phyloP scores from a whole-genome alignment of 37 sponge, comb jelly and placozoan genomes.

The Cladorhizidae sp. region DNA sequence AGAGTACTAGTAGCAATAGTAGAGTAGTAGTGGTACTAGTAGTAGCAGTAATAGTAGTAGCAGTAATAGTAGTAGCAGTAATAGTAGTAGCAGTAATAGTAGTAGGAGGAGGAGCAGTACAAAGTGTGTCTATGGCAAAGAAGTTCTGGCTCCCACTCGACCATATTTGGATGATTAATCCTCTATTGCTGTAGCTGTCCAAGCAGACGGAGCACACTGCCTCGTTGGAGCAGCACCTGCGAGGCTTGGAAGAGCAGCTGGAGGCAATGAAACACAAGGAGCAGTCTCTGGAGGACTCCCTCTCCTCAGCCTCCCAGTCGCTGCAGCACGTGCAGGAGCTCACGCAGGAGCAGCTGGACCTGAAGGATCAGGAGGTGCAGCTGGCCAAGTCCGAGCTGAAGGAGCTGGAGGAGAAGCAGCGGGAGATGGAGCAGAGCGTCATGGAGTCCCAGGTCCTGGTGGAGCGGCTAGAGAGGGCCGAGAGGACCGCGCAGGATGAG shows the following conservation, averaged over 20 bases:
- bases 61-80: too few species aligned
- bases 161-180: too few species aligned
- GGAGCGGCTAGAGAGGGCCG: constrained; percentile 11
- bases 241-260: neutral
- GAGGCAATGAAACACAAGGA: neutral
- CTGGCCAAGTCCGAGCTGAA: neutral
- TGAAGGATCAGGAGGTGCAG: constrained; percentile 15
- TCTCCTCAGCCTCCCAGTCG: neutral
- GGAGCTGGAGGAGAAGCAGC: constrained; percentile 4
- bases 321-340: constrained; percentile 17
- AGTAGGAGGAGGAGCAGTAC: too few species aligned
- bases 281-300: neutral
- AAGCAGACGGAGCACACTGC: neutral
- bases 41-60: too few species aligned
- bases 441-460: constrained; percentile 2
- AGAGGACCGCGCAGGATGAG: constrained; percentile 6
- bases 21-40: too few species aligned
- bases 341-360: constrained; percentile 7
- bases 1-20: too few species aligned
- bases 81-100: too few species aligned
- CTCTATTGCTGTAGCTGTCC: neutral
- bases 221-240: neutral
- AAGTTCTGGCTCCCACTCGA: too few species aligned
- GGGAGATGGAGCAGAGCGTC: constrained; percentile 1
- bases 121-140: too few species aligned